Evolutionary conservation across 2,797 vertebrate genomes (phyloP), one percentile per base, ranked within the genome.

Genomic region (Notolabrus celidotus): DNA sequence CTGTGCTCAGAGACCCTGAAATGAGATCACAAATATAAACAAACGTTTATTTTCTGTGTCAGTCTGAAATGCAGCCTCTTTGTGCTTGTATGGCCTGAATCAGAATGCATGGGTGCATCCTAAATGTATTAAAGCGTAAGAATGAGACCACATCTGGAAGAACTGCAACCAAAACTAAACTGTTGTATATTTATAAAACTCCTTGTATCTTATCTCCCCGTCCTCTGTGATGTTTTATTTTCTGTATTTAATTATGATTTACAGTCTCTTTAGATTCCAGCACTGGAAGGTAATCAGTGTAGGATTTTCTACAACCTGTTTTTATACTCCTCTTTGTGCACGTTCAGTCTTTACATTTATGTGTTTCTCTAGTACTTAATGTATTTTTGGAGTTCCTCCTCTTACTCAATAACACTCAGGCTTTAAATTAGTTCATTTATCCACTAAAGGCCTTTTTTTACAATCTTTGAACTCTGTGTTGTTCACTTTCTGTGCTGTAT

Each of bases 71-170:
- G 86, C 77, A 70, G 82, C 82, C 83, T 61, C 51, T 51, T 31
- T 69, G 17, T 85, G 51, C 55, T 68, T 67, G 67, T 60, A 19
- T 63, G 22, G 57, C 71, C 69, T 80, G 65, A 58, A 64, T 12
- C 12, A 11, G 59, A 67, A 41, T 68, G 81, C 89, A 89, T 85
- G 83, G 53, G 43, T 81, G 75, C 79, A 62, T 87, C 83, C 61
- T 81, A n/a, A 71, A 50, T 74, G 54, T 83, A 19, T 31, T 74
- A 82, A 79, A 67, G 77, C 10, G 50, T 22, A 55, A 64, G 69
- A 22, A 53, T 5, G 33, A 55, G 57, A 11, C 50, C 7, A 43
- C 39, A 41, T 9, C 1, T 5, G 14, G 59, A 50, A 55, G 1
- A 1, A 17, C 10, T n/a, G 2, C 29, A 62, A 16, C 20, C 38